Evolutionary conservation across 2,113 vertebrate genomes (phyloP).

Genomic region (Thalassarche chlororhynchos): DNA sequence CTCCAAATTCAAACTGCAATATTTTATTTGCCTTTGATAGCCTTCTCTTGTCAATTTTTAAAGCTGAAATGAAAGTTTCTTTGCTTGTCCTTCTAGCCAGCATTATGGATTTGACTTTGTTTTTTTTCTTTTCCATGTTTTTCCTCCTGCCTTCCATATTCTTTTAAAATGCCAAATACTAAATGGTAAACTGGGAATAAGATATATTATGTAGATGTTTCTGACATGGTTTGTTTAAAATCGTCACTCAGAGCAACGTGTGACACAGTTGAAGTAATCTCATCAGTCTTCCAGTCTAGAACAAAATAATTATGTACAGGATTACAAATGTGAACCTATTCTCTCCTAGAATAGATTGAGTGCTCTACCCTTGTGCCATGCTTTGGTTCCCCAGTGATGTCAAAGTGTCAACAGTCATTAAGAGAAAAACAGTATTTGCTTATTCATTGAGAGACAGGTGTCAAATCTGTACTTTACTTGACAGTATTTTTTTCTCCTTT

Average conservation of each 20-base stretch:
- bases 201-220: neutral
- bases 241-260: neutral
- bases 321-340: neutral
- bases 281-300: neutral
- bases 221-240: neutral
- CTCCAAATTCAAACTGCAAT: neutral
- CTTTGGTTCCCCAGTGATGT: neutral
- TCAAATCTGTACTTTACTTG: neutral
- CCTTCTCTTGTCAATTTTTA: neutral
- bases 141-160: neutral
- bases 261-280: neutral
- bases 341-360: neutral
- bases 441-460: neutral
- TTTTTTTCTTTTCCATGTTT: neutral
- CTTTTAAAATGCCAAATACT: neutral
- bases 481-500: neutral
- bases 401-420: neutral
- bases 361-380: neutral
- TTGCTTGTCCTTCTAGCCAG: neutral
- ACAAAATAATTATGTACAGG: neutral
- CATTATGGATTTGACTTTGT: neutral
- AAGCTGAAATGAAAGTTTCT: neutral
- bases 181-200: neutral
- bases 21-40: neutral
- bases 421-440: neutral